phyloP scores from a whole-genome alignment of 2,797 vertebrate species.

The Acanthornis magna region DNA sequence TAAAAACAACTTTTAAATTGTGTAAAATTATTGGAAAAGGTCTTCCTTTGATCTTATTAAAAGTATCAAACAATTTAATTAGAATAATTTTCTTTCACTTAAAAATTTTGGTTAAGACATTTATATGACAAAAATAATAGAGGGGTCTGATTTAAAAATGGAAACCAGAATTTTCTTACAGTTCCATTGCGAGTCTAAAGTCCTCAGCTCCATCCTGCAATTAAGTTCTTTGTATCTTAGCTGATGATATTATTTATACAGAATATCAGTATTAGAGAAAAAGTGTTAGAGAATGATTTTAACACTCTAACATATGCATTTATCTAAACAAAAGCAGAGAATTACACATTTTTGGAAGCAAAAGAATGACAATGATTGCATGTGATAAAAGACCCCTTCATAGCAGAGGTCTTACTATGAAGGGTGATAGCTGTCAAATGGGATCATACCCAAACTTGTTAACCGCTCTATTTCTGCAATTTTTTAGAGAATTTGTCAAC shows the following conservation, averaged over 20 bases:
- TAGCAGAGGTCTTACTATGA: not conserved
- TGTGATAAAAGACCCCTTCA: not conserved
- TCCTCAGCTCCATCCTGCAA: not conserved
- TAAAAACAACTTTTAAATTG: not conserved
- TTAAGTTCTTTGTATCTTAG: not conserved
- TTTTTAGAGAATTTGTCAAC: not conserved
- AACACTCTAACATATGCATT: not conserved
- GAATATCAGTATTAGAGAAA: not conserved
- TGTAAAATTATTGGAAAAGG: not conserved
- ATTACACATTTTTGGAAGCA: not conserved
- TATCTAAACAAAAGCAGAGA: not conserved
- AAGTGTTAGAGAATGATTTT: not conserved
- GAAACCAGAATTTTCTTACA: not conserved
- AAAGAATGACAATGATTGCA: not conserved
- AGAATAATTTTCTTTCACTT: not conserved
- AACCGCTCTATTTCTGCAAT: not conserved
- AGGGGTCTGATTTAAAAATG: not conserved
- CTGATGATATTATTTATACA: not conserved
- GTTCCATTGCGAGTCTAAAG: not conserved
- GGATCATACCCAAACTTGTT: not conserved
- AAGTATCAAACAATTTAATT: not conserved
- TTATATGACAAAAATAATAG: not conserved
- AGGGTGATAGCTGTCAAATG: not conserved
- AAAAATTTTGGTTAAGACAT: not conserved
- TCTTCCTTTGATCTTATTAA: not conserved